Conservation (phyloP, 2,888 invertebrate species). For the Thecophora atra region DNA sequence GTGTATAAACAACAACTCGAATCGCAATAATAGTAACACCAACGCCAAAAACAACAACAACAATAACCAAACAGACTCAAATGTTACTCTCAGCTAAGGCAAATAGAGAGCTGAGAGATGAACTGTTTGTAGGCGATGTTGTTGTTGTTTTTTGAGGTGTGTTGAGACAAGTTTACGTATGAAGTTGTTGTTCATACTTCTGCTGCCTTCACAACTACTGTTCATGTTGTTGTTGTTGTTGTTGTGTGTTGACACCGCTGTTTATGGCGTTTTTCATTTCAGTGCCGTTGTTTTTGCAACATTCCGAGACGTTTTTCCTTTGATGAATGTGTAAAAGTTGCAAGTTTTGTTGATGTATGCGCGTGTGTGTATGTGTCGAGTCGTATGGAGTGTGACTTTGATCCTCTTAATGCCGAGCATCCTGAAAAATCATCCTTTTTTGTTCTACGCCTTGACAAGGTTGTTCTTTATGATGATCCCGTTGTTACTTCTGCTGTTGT, state of each 20-base stretch:
- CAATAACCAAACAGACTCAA: conserved; percentile 34
- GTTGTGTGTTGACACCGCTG: background rate
- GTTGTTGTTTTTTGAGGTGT: conserved; percentile 29
- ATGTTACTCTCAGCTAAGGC: conserved; percentile 8
- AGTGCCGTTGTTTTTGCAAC: conserved; percentile 35
- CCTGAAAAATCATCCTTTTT: background rate
- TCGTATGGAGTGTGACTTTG: background rate
- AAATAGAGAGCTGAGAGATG: conserved; percentile 12
- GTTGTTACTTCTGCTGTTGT: background rate
- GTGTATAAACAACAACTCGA: conserved; percentile 32
- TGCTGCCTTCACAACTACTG: background rate
- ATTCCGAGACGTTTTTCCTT: background rate
- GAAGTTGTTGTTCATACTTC: too few species aligned
- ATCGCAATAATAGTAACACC: background rate
- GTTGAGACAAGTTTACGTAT: too few species aligned
- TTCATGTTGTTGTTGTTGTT: conserved; percentile 18
- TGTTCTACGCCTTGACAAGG: background rate
- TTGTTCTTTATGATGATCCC: conserved; percentile 27
- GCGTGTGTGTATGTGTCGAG: background rate
- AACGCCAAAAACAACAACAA: conserved; percentile 22
- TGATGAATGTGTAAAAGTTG: conserved; percentile 40
- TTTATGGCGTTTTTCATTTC: conserved; percentile 9
- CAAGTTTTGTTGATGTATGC: conserved; percentile 34
- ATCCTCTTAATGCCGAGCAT: background rate
- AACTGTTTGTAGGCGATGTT: conserved; percentile 23